These are phyloP conservation scores for Ephydatia muelleri DNA, from an alignment of 37 sponge, comb jelly and placozoan genomes.

Conservation along the genomic window DNA sequence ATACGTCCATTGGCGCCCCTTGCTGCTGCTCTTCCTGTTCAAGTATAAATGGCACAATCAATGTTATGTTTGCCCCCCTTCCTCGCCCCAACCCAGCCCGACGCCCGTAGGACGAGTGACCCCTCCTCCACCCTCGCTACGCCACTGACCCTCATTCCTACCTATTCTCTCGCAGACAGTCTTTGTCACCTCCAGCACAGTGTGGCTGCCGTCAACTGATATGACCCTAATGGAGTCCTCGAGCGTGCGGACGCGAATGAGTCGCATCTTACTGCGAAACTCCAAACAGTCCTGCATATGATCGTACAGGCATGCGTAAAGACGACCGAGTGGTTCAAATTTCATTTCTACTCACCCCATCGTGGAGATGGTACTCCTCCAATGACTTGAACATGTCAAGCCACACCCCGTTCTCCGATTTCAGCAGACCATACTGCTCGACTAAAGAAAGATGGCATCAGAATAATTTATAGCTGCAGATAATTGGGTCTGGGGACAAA, in stretches of 20 bases:
- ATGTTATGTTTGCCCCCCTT: no score
- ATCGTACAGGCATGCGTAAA: not conserved
- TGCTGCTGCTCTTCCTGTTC: no score
- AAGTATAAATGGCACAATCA: no score
- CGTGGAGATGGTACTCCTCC: not conserved
- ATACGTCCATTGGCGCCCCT: no score
- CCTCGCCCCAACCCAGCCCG: no score
- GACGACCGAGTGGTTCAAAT: no score
- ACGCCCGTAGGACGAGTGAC: no score
- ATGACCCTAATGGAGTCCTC: not conserved
- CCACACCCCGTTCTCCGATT: not conserved
- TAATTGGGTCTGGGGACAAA: no score
- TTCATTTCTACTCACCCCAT: constrained; percentile 1
- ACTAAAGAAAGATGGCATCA: not conserved
- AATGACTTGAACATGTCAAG: not conserved
- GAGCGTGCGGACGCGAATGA: not conserved
- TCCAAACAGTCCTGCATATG: not conserved
- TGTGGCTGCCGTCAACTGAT: not conserved
- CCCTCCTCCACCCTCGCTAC: no score
- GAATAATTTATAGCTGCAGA: no score
- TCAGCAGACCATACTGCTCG: not conserved
- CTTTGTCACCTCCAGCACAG: not conserved
- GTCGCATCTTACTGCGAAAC: not conserved
- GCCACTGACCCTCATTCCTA: not conserved
- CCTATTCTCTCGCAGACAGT: not conserved